Percentiles rank a stretch among this genome's conserved stretches.
phyloP scores from a whole-genome alignment of 2,797 vertebrate genomes.

The Triplophysa yarkandensis region DNA sequence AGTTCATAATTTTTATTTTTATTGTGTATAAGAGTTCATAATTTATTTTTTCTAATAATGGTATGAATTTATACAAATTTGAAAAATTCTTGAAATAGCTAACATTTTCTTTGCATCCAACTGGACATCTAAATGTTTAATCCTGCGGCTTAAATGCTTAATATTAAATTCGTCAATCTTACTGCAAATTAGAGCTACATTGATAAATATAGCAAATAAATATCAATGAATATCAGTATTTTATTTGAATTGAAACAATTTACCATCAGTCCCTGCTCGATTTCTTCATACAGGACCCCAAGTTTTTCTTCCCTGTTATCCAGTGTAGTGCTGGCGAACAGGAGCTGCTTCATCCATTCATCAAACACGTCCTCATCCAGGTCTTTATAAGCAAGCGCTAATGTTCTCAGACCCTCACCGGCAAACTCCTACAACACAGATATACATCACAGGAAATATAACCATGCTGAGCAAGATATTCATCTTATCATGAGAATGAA shows the following conservation, averaged over 20 bases:
- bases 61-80: too few relatives aligned
- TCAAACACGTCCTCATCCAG: slow-evolving; percentile 80
- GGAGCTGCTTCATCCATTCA: slow-evolving; percentile 80
- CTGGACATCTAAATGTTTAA: too few relatives aligned
- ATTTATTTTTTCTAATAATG: too few relatives aligned
- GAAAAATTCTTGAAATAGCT: too few relatives aligned
- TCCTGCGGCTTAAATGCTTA: too few relatives aligned
- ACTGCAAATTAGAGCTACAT: too few relatives aligned
- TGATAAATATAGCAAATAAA: too few relatives aligned
- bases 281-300: slow-evolving; percentile 79
- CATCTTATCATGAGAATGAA: slow-evolving; percentile 12
- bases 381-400: slow-evolving; percentile 85
- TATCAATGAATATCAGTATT: too few relatives aligned
- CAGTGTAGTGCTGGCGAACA: slow-evolving; percentile 69
- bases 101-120: too few relatives aligned
- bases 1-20: too few relatives aligned
- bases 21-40: too few relatives aligned
- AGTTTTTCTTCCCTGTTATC: slow-evolving; percentile 78
- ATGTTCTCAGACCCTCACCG: slow-evolving; percentile 84
- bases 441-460: neutral
- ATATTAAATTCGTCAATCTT: too few relatives aligned
- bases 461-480: slow-evolving; percentile 1
- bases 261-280: slow-evolving; percentile 81
- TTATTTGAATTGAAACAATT: slow-evolving; percentile 4
- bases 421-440: slow-evolving; percentile 80